Conservation (phyloP, 2,113 vertebrate genomes). For the Podiceps cristatus region DNA sequence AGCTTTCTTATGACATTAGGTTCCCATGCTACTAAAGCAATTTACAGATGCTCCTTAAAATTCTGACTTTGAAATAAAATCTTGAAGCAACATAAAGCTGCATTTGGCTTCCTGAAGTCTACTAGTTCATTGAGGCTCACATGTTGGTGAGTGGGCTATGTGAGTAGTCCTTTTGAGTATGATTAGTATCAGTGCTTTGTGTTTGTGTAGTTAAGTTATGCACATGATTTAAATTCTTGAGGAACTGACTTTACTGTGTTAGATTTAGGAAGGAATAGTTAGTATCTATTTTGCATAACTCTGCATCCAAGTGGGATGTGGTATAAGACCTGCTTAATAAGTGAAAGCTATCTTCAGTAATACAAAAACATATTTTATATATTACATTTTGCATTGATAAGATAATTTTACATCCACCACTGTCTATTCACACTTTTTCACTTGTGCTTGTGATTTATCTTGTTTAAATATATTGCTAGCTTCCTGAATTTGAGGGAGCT, state of each 20-base stretch:
- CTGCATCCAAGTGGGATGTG: background rate
- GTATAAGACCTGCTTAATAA: background rate
- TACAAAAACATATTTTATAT: background rate
- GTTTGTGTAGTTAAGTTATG: background rate
- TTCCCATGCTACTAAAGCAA: background rate
- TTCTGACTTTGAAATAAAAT: background rate
- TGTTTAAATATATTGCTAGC: background rate
- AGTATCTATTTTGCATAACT: background rate
- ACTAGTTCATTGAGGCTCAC: background rate
- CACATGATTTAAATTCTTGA: background rate
- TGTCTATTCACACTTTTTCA: background rate
- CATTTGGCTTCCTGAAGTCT: background rate
- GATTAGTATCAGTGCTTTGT: background rate
- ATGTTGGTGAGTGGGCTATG: background rate
- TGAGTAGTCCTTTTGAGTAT: background rate
- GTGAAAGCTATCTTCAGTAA: background rate
- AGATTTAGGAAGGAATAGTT: background rate
- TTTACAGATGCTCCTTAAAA: background rate
- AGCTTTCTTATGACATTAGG: background rate
- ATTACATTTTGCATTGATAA: background rate
- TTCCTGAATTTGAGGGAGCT: background rate
- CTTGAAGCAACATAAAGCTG: background rate
- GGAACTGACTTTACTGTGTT: background rate
- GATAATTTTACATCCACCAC: background rate
- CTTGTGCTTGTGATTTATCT: background rate